These are phyloP conservation scores for Parascotia fuliginaria DNA, from an alignment of 2,888 invertebrate genomes.

Conservation along the genomic window DNA sequence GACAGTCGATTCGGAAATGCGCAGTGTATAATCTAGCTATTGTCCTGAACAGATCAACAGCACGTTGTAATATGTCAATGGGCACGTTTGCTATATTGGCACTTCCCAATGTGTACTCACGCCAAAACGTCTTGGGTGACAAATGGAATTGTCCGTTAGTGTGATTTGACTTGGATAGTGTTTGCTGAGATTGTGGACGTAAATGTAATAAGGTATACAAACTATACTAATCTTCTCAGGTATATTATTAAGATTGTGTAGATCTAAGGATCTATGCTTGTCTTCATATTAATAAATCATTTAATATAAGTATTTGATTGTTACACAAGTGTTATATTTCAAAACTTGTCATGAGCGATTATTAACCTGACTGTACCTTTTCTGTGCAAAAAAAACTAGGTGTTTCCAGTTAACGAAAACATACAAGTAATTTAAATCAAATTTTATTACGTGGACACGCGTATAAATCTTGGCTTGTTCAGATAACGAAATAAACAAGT, in stretches of 20 bases:
- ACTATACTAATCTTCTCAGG: background rate
- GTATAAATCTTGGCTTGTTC: too few species aligned
- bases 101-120: conserved; percentile 5
- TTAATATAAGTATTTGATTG: too few species aligned
- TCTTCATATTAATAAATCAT: too few species aligned
- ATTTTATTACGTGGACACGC: too few species aligned
- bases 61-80: conserved; percentile 13
- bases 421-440: too few species aligned
- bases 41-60: conserved; percentile 3
- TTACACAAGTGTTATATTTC: too few species aligned
- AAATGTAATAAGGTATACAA: background rate
- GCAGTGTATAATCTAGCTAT: conserved; percentile 3
- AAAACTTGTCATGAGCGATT: too few species aligned
- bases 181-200: background rate
- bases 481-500: too few species aligned
- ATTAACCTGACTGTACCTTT: too few species aligned
- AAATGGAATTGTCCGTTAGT: conserved; percentile 11
- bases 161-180: conserved; percentile 1
- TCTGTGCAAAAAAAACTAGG: too few species aligned
- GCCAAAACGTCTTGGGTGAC: conserved; percentile 12
- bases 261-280: too few species aligned
- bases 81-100: conserved; percentile 6
- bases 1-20: background rate
- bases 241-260: background rate
- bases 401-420: too few species aligned